Evolutionary conservation across 2,888 invertebrate species (phyloP).

Genomic region (Cryptops parisi): DNA sequence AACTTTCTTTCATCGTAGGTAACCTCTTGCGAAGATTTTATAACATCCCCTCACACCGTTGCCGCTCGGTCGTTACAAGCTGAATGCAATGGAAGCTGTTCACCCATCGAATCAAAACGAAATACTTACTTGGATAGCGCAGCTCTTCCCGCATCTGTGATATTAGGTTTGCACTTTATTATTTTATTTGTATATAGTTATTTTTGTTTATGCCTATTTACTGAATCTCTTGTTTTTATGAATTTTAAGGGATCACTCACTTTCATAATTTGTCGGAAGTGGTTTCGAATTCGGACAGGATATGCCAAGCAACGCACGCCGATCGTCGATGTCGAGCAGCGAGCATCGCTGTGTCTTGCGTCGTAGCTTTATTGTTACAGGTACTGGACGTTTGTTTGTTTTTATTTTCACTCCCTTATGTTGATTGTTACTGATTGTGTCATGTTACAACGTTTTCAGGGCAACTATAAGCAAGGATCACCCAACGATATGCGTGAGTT

Average conservation of each 20-base stretch:
- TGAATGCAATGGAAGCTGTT: background rate
- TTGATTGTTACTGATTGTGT: background rate
- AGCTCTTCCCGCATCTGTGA: constrained; percentile 13
- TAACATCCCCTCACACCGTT: background rate
- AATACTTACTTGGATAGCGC: constrained; percentile 17
- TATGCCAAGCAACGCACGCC: constrained; percentile 30
- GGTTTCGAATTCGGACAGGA: constrained; percentile 23
- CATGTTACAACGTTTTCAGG: background rate
- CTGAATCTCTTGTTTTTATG: background rate
- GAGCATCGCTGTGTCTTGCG: constrained; percentile 26
- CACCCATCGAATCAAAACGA: background rate
- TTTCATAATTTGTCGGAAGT: constrained; percentile 23
- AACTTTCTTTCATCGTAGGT: no score
- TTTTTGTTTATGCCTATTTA: no score
- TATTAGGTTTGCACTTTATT: constrained; percentile 11
- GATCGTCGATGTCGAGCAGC: constrained; percentile 28
- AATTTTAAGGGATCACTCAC: constrained; percentile 21
- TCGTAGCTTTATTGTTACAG: constrained; percentile 29
- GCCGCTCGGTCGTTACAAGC: background rate
- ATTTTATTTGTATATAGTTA: no score
- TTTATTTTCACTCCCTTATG: no score
- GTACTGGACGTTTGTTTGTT: no score
- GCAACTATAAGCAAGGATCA: background rate
- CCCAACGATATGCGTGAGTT: background rate
- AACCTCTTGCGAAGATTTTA: background rate